phyloP scores from a whole-genome alignment of 1,140 invertebrate species.

The Manduca sexta region DNA sequence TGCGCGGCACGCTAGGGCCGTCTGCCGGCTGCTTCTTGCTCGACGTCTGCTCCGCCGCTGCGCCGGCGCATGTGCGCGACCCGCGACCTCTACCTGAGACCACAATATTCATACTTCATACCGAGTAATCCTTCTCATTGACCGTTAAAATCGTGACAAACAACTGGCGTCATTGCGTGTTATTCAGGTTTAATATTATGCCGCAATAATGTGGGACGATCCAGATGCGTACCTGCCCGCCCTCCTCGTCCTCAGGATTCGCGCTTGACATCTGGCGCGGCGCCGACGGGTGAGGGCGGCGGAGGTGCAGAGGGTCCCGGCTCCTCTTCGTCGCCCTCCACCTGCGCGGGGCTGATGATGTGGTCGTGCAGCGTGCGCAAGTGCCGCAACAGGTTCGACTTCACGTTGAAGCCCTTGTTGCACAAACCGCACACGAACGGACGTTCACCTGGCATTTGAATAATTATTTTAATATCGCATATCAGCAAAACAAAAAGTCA shows the following conservation, averaged over 20 bases:
- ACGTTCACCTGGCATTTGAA: conserved; percentile 69
- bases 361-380: conserved; percentile 82
- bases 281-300: conserved; percentile 30
- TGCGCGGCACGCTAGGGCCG: conserved; percentile 27
- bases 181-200: neutral
- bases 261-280: conserved; percentile 35
- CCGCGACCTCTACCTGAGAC: conserved; percentile 34
- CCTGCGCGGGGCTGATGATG: conserved; percentile 62
- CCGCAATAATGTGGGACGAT: neutral
- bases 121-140: too few species aligned
- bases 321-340: conserved; percentile 35
- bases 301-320: conserved; percentile 32
- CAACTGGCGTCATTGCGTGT: too few species aligned
- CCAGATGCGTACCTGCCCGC: conserved; percentile 39
- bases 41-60: conserved; percentile 19
- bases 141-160: too few species aligned
- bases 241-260: conserved; percentile 64
- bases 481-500: too few species aligned
- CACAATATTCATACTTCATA: neutral
- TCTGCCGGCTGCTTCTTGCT: conserved; percentile 8
- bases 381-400: conserved; percentile 83
- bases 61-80: conserved; percentile 14
- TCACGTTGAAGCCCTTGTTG: conserved; percentile 85
- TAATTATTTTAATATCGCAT: neutral
- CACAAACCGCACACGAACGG: conserved; percentile 83